Evolutionary conservation across 2,797 vertebrate species (phyloP).

Genomic region (Centroberyx gerrardi): DNA sequence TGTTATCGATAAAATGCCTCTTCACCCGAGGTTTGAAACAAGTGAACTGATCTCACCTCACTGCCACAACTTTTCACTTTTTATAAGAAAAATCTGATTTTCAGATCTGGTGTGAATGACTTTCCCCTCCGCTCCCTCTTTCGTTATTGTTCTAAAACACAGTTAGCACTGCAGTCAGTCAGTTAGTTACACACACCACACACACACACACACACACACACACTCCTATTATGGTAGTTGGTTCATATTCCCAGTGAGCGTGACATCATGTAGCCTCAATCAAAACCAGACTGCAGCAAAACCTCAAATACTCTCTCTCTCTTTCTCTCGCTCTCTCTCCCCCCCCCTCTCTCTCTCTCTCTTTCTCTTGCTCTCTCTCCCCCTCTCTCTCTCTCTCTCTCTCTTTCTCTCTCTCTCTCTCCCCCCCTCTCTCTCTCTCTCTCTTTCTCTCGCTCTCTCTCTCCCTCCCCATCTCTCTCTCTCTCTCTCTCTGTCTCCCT

Average conservation of each 20-base stretch:
- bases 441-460: constrained; percentile 40
- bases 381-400: too few relatives aligned
- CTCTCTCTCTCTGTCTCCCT: too few relatives aligned
- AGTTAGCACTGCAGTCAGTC: not conserved
- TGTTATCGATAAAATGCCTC: too few relatives aligned
- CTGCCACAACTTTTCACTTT: not conserved
- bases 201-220: constrained; percentile 42
- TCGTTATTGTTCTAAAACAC: not conserved
- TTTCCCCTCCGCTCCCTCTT: not conserved
- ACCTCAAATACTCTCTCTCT: constrained; percentile 55
- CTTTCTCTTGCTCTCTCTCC: too few relatives aligned
- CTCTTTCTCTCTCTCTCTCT: too few relatives aligned
- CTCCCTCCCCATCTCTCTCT: not conserved
- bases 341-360: not conserved
- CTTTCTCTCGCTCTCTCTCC: constrained; percentile 38
- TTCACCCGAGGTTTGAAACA: not conserved
- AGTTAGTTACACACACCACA: constrained; percentile 13
- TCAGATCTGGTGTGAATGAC: too few relatives aligned
- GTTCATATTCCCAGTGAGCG: constrained; percentile 70
- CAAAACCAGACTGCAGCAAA: constrained; percentile 82
- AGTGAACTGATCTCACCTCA: constrained; percentile 12
- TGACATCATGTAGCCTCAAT: constrained; percentile 83
- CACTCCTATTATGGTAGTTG: constrained; percentile 59
- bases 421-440: too few relatives aligned
- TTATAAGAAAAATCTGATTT: not conserved